Evolutionary conservation across 2,888 invertebrate genomes (phyloP), one percentile per base, ranked within the genome.

Genomic region (Meghimatium bilineatum): DNA sequence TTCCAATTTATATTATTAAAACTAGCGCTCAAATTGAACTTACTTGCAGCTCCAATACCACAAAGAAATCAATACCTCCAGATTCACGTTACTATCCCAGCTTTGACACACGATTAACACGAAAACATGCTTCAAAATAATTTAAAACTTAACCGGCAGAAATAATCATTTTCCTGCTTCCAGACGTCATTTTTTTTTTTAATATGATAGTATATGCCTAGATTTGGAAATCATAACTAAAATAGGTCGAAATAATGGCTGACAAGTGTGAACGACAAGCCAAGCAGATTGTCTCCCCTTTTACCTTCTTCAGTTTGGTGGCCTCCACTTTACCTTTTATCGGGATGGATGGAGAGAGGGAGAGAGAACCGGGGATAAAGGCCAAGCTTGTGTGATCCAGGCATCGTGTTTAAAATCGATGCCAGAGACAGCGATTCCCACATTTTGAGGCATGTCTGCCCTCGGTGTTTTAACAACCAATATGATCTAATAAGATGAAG

Each of bases 401-500:
- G 67, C 67, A 34, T 67, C 67, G 67, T 34, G 32, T 20, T 10
- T 32, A 67, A 67, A 67, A 67, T 67, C 67, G 67, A 67, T 67
- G 29, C 32, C 67, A 14, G 32, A 14, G 67, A 67, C 29, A 44
- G 44, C 44, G 44, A 44, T 44, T 5, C 44, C 12, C 44, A 44
- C 5, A 12, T 8, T 44, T 44, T 12, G 6, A 44, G 44, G 12
- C 44, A 5, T 5, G 44, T 44, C 6, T 44, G 44, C 12, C 44
- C 6, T 44, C 44, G n/a, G n/a, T n/a, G n/a, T n/a, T n/a, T n/a
- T n/a, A n/a, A n/a, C n/a, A n/a, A n/a, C n/a, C n/a, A n/a, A n/a
- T n/a, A n/a, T n/a, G n/a, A n/a, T n/a, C n/a, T n/a, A n/a, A n/a
- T n/a, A n/a, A n/a, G n/a, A n/a, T n/a, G n/a, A n/a, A n/a, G n/a